A percentile compares a stretch with the other conserved stretches of the same genome.
These are phyloP conservation scores for Dallia pectoralis DNA, from an alignment of 2,797 vertebrate genomes.

Conservation along the genomic window DNA sequence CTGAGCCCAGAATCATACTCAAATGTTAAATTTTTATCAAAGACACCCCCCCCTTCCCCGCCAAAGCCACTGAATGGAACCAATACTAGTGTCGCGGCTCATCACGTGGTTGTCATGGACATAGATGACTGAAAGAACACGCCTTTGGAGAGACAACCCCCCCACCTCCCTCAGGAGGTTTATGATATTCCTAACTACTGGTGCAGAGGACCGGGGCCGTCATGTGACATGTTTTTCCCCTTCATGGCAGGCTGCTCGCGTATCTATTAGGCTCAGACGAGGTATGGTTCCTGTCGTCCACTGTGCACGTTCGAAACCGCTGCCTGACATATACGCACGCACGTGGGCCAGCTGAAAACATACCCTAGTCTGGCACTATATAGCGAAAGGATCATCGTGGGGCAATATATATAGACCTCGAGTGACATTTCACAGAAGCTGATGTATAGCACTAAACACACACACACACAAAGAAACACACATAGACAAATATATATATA, in stretches of 20 bases:
- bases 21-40: too few species aligned
- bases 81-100: neutral
- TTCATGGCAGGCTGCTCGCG: constrained; percentile 31
- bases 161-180: constrained; percentile 19
- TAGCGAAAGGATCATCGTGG: neutral
- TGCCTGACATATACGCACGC: neutral
- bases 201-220: constrained; percentile 25
- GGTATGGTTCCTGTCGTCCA: neutral
- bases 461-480: neutral
- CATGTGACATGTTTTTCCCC: constrained; percentile 30
- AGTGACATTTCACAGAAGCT: too few species aligned
- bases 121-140: constrained; percentile 44
- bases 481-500: too few species aligned
- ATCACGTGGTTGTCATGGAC: constrained; percentile 39
- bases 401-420: too few species aligned
- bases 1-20: too few species aligned
- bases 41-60: neutral
- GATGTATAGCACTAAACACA: too few species aligned
- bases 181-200: constrained; percentile 38
- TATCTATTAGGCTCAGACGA: constrained; percentile 30
- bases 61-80: constrained; percentile 27
- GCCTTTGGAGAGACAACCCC: constrained; percentile 28
- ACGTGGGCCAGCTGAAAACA: neutral
- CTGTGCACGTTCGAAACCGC: neutral
- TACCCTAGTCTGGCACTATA: neutral